phyloP scores from a whole-genome alignment of 2,797 vertebrate species.

The Sebastes trivittatus region DNA sequence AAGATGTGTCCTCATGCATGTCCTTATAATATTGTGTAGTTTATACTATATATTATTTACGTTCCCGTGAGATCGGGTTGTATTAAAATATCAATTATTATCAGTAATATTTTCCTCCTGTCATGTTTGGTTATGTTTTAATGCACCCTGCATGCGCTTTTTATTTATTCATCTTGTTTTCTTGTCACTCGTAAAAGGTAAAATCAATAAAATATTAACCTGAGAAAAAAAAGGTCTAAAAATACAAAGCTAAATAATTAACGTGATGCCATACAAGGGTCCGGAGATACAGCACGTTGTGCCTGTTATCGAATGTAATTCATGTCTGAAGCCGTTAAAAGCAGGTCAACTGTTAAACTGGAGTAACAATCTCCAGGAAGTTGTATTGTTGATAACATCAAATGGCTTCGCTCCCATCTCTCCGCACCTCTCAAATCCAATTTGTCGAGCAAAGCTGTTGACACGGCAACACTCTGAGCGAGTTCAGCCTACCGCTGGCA shows the following conservation, averaged over 20 bases:
- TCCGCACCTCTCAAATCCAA: conserved; percentile 12
- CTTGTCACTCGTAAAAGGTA: background rate
- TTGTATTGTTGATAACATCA: conserved; percentile 35
- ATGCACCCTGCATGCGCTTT: background rate
- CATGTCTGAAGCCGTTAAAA: conserved; percentile 25
- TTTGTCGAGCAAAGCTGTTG: conserved; percentile 37
- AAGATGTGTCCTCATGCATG: too few species aligned
- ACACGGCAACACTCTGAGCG: conserved; percentile 23
- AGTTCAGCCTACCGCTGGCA: conserved; percentile 27
- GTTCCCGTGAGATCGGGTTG: too few species aligned
- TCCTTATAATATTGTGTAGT: too few species aligned
- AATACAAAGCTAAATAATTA: conserved; percentile 40
- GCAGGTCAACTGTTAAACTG: conserved; percentile 51
- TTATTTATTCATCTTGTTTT: background rate
- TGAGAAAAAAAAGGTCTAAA: conserved; percentile 8
- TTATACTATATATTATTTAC: too few species aligned
- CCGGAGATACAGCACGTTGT: background rate
- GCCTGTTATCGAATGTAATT: background rate
- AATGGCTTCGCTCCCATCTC: conserved; percentile 15
- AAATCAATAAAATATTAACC: conserved; percentile 23
- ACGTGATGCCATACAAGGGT: background rate
- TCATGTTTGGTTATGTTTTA: too few species aligned
- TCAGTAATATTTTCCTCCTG: too few species aligned
- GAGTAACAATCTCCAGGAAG: conserved; percentile 38
- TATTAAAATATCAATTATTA: too few species aligned